Conservation (phyloP, 2,888 invertebrate genomes). For the Leptura quadrifasciata region DNA sequence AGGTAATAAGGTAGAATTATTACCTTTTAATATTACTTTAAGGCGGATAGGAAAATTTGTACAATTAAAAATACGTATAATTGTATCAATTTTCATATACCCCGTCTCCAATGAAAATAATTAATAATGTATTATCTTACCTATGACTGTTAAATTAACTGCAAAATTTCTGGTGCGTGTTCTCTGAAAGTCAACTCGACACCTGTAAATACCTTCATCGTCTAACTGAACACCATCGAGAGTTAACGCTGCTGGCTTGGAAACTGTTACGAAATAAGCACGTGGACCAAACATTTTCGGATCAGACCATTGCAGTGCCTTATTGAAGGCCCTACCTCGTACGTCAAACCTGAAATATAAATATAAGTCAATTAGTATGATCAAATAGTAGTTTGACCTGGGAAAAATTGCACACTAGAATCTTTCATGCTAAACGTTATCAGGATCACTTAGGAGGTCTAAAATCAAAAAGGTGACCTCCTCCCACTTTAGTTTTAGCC, state of each 20-base stretch:
- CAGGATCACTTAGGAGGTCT: too few species aligned
- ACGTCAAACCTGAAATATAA: slow-evolving; percentile 86
- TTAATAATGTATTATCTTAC: slow-evolving; percentile 77
- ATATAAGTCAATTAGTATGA: neutral
- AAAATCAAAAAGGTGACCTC: too few species aligned
- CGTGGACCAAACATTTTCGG: slow-evolving; percentile 88
- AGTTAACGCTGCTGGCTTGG: slow-evolving; percentile 87
- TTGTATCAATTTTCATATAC: too few species aligned
- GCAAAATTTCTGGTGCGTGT: slow-evolving; percentile 92
- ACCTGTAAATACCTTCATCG: slow-evolving; percentile 91
- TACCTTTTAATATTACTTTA: too few species aligned
- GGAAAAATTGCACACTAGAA: too few species aligned
- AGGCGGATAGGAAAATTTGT: too few species aligned
- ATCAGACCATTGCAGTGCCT: slow-evolving; percentile 90
- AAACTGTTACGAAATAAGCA: slow-evolving; percentile 89
- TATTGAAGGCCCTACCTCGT: slow-evolving; percentile 86
- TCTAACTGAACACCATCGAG: slow-evolving; percentile 89
- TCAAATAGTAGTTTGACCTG: too few species aligned
- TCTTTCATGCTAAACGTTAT: too few species aligned
- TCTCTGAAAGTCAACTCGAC: slow-evolving; percentile 92
- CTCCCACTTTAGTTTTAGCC: too few species aligned
- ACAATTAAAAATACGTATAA: too few species aligned
- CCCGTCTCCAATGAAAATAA: neutral
- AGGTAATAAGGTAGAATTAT: too few species aligned
- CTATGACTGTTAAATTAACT: slow-evolving; percentile 91